Base-by-base conservation (phyloP, 2,797 vertebrate genomes). In the Pogonophryne albipinna region DNA sequence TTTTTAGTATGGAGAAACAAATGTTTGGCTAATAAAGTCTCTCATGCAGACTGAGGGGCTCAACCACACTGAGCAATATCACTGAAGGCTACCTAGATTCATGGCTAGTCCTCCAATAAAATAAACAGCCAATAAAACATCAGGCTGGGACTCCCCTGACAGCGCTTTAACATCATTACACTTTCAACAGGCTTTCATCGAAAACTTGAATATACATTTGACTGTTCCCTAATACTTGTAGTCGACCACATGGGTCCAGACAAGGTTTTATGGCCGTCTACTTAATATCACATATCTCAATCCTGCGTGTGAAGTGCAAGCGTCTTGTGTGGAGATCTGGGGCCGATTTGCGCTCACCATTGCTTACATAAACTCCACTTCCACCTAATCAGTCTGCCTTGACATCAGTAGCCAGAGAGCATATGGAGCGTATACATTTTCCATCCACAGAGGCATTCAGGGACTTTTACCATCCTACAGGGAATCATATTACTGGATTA, bases 91-190 rank as follows among this genome's bases (percentile, higher is more conserved):
- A 93, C 89, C 87, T 85, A 91, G 91, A 93, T 93, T 94, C 92
- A 94, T 92, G 89, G 80, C 91, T 90, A 75, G 83, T 90, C 82
- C 74, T 92, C 85, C 91, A 92, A 91, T 94, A 92, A 95, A 94
- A 94, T 93, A 94, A 94, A 95, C 93, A 93, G 93, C 90, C 87
- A 90, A 92, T 95, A 94, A 95, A 95, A 93, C 90, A 92, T 88
- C 78, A 88, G 68, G 44, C 83, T 17, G 73, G 68, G 79, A 74
- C 82, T 92, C 93, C 92, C 91, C 73, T 90, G 92, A 93, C 90
- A 92, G 86, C 85, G 84, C 90, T 94, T 93, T 89, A 92, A 91
- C 91, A 89, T 93, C 91, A 92, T 94, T 92, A 93, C 86, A 90
- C 82, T 93, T 94, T 94, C 93, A 91, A 91, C 92, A 91, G 90